Evolutionary conservation across 2,888 invertebrate genomes (phyloP).

Genomic region (Drosophila percnosoma): DNA sequence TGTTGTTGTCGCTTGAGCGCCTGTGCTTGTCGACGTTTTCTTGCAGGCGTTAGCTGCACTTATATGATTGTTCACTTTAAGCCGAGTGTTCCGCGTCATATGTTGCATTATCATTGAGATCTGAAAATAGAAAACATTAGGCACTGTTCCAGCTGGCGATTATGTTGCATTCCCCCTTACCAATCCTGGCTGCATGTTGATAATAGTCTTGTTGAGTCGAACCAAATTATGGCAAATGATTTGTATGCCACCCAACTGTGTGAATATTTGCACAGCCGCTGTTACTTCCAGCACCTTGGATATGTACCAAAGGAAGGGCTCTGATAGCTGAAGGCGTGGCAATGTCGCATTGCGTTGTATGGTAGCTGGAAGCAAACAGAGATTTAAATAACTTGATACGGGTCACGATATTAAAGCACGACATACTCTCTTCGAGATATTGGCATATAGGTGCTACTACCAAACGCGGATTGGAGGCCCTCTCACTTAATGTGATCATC

Average conservation of each 20-base stretch:
- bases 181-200: constrained; percentile 89
- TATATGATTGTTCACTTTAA: constrained; percentile 83
- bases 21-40: constrained; percentile 81
- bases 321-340: constrained; percentile 88
- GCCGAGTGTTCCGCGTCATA: constrained; percentile 85
- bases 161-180: constrained; percentile 83
- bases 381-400: not conserved
- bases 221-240: constrained; percentile 92
- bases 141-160: not conserved
- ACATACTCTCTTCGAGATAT: constrained; percentile 86
- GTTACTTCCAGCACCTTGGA: constrained; percentile 92
- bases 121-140: constrained; percentile 46
- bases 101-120: constrained; percentile 88
- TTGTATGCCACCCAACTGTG: constrained; percentile 90
- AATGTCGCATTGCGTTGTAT: constrained; percentile 81
- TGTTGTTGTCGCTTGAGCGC: constrained; percentile 78
- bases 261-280: constrained; percentile 90
- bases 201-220: constrained; percentile 89
- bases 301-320: constrained; percentile 94
- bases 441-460: constrained; percentile 92
- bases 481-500: constrained; percentile 90
- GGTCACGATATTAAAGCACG: not conserved
- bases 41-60: constrained; percentile 81
- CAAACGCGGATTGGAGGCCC: constrained; percentile 90
- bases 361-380: constrained; percentile 67